Base-by-base conservation (phyloP, 2,113 vertebrate genomes). In the Oreochromis niloticus region DNA sequence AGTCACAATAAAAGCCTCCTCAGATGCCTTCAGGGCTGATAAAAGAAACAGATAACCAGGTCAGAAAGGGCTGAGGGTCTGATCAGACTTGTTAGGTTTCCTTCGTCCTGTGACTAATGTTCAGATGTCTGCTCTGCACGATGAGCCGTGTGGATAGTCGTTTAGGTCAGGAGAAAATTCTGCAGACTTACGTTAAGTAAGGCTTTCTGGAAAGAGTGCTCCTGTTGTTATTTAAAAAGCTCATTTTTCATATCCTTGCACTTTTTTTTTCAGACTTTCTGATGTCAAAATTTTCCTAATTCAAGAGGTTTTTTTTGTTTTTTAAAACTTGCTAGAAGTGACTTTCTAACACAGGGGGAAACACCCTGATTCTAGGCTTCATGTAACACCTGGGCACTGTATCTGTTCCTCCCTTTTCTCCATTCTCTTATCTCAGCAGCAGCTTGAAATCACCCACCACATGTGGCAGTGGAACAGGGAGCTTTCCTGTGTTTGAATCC, bases 21-120 rank as follows among this genome's bases (percentile, higher is more conserved):
- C 6, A 50, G 41, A 84, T 83, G 52, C 63, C 81, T 90, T 84
- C 87, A 85, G 52, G 79, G 78, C 81, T 86, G 92, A 92, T 93
- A 79, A 84, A 61, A 55, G 34, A 14, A 59, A 7, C 48, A 91
- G 90, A 94, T 93, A 91, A 61, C 7, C 54, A 50, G 75, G 81
- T 80, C 17, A 7, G 48, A 75, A 27, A 75, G 57, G 79, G 85
- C 81, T 24, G 83, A 24, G 71, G 32, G 84, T 91, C 81, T 93
- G 81, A 94, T 92, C 84, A 83, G 91, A 90, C 91, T 75, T 90
- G 83, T 86, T 90, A 43, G 66, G 24, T 82, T 75, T 90, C 82
- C 34, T 85, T 59, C 73, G 39, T 91, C 87, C 89, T 91, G 81
- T 94, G 91, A 94, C 82, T 93, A 91, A 94, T 80, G 78, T 92